Base-by-base conservation (phyloP, 2,888 invertebrate species). In the Stenotaenia linearis region DNA sequence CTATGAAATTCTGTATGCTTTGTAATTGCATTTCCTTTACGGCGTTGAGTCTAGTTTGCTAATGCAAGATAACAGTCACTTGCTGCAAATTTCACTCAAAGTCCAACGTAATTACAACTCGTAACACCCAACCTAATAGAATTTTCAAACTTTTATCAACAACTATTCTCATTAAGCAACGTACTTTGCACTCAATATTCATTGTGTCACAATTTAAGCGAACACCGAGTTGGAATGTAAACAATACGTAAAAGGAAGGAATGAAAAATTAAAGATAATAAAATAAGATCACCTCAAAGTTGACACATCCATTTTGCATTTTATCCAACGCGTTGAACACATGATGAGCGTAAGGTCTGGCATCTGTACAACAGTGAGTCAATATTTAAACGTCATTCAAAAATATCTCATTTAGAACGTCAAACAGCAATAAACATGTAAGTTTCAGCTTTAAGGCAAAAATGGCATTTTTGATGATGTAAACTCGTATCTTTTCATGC, bases 261-360 rank as follows among this genome's bases (percentile, higher is more conserved):
- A 18, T n/a, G 7, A 74, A 25, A 10, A 18, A 74, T 18, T 18
- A 1, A 50, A 18, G 18, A n/a, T 5, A 50, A 35, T 75, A 32
- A 40, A 40, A 0, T 18, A 35, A 9, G 80, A 82, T 83, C 84
- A 87, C 87, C 86, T 87, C 88, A 84, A 88, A 88, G 81, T 86
- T 87, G 78, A 87, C 84, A n/a, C 85, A 84, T 45, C 87, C 87
- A 82, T 85, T 86, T 80, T 84, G 84, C 79, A 86, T 86, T 40
- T 86, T 85, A 82, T 87, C 87, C 80, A 88, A 86, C 56, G 87
- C 86, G 80, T 86, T 86, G 84, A 88, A 88, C 75, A 88, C 87
- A 82, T 86, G 87, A 80, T 87, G 87, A 80, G 88, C 87, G 82
- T 87, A 88, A 35, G 85, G 84, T 78, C 85, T 85, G 80, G 87